These are phyloP conservation scores for Dendrolimus houi DNA, from an alignment of 2,888 invertebrate species.

Conservation along the genomic window DNA sequence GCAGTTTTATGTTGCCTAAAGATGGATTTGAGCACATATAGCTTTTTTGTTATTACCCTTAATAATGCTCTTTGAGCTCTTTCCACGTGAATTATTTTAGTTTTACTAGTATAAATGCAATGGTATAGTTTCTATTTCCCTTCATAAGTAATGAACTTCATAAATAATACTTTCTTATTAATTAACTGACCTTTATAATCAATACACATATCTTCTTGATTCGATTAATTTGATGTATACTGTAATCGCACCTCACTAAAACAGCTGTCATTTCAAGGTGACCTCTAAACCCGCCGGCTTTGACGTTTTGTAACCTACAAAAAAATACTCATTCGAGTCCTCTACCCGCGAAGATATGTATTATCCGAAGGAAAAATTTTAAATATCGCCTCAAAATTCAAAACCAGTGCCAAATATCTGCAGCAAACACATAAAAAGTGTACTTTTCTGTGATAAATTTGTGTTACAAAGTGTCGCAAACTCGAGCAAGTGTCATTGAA, in stretches of 20 bases:
- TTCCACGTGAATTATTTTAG: no score
- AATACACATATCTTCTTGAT: no score
- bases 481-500: neutral
- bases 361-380: conserved; percentile 28
- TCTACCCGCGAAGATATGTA: conserved; percentile 65
- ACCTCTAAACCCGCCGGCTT: conserved; percentile 52
- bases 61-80: no score
- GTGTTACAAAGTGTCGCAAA: conserved; percentile 13
- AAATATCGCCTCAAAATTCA: conserved; percentile 35
- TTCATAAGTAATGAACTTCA: no score
- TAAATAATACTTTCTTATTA: no score
- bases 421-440: conserved; percentile 38
- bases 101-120: no score
- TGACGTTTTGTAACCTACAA: conserved; percentile 53
- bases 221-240: neutral
- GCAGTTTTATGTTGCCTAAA: no score
- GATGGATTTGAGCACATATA: no score
- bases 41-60: no score
- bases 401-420: conserved; percentile 28
- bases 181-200: no score
- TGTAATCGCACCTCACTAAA: neutral
- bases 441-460: conserved; percentile 49
- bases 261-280: conserved; percentile 49
- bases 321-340: conserved; percentile 54
- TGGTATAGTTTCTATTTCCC: no score